Conservation (phyloP, 2,797 vertebrate genomes). For the Arnoldichthys spilopterus region DNA sequence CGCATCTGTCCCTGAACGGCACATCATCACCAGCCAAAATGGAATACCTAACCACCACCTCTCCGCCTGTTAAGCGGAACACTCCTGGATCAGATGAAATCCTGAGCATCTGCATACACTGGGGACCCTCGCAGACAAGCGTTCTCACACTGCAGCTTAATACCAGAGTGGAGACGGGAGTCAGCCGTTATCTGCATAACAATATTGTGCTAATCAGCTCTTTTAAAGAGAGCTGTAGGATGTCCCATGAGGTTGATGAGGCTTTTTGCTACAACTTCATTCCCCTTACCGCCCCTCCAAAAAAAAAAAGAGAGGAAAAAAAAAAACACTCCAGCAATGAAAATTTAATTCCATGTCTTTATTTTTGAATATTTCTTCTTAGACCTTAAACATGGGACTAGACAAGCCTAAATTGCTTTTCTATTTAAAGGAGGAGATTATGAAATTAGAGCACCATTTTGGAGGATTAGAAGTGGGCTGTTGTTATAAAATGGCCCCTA, state of each 20-base stretch:
- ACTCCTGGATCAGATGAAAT: slow-evolving; percentile 47
- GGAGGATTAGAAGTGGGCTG: slow-evolving; percentile 43
- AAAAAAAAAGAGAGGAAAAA: slow-evolving; percentile 12
- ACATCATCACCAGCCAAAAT: slow-evolving; percentile 27
- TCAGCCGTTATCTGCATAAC: slow-evolving; percentile 53
- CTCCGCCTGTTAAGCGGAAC: slow-evolving; percentile 29
- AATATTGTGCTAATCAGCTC: slow-evolving; percentile 56
- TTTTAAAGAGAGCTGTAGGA: slow-evolving; percentile 43
- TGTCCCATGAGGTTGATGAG: slow-evolving; percentile 37
- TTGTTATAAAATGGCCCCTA: slow-evolving; percentile 28
- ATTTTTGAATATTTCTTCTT: slow-evolving; percentile 50
- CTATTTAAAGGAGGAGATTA: slow-evolving; percentile 54
- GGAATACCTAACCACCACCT: slow-evolving; percentile 22
- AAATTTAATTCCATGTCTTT: slow-evolving; percentile 49
- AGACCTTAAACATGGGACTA: slow-evolving; percentile 24
- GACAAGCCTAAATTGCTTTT: slow-evolving; percentile 54
- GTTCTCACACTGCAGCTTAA: slow-evolving; percentile 46
- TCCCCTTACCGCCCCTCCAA: neutral
- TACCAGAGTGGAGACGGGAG: slow-evolving; percentile 30
- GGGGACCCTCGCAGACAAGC: slow-evolving; percentile 42
- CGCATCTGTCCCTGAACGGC: slow-evolving; percentile 14
- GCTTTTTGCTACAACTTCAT: slow-evolving; percentile 44
- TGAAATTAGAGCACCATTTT: slow-evolving; percentile 58
- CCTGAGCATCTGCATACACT: slow-evolving; percentile 34
- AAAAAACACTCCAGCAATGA: slow-evolving; percentile 33